Evolutionary conservation across 2,888 invertebrate genomes (phyloP), one percentile per base, ranked within the genome.

Genomic region (Pocota personata): DNA sequence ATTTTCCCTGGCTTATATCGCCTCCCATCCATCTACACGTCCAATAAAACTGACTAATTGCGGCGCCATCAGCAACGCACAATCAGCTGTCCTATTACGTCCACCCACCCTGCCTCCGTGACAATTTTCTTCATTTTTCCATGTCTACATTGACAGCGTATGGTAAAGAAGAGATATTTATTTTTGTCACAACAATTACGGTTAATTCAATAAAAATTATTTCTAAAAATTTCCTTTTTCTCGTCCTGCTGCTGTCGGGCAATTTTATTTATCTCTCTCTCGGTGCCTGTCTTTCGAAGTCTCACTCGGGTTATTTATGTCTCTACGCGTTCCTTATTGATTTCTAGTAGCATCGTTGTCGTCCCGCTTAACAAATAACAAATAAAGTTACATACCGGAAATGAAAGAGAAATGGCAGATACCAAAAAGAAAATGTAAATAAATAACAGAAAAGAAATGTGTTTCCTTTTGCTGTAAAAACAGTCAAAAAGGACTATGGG

Each of bases 131-230:
- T 5, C 21, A 64, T 24, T 14, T 10, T 21, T 16, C 12, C 35
- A 12, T 30, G 32, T 30, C 19, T 10, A 32, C n/a, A 60, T 16
- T 48, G 40, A 66, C 19, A 58, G 52, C 58, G 64, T 55, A 24
- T 43, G 37, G 10, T 24, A 52, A n/a, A 30, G 58, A 57, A 71
- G 32, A 30, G 35, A 48, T 60, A 48, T 35, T 55, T 79, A 69
- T 64, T 55, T 83, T 67, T 14, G 69, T 64, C 48, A 69, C 64
- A 64, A 66, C 79, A 84, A 80, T 84, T 80, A 76, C 75, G 69
- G 57, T 50, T 71, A 71, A 84, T 80, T 84, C 71, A 73, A 76
- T 80, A 84, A 79, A 83, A 84, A 84, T 84, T 64, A 75, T 79
- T 69, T 67, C 52, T 46, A 14, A 43, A 72, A 71, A 58, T 43